A percentile compares a stretch with the other conserved stretches of the same genome.
These are phyloP conservation scores for Acronicta aceris DNA, from an alignment of 2,888 invertebrate species.

Conservation along the genomic window DNA sequence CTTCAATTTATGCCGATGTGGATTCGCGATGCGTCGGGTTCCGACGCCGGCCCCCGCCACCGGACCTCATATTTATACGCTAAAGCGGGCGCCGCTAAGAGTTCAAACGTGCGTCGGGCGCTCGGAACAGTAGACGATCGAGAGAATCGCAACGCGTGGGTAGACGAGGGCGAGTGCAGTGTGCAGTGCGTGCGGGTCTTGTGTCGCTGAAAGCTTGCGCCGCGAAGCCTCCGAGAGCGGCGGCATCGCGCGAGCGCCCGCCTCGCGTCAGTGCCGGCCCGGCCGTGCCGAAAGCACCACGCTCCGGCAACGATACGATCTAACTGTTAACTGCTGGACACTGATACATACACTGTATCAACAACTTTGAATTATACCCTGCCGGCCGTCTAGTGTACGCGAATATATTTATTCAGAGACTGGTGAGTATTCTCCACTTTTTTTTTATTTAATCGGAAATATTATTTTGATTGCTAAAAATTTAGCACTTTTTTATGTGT, in stretches of 20 bases:
- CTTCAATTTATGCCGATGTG: constrained; percentile 86
- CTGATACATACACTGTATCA: constrained; percentile 73
- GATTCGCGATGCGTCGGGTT: constrained; percentile 85
- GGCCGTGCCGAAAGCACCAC: constrained; percentile 87
- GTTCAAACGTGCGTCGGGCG: constrained; percentile 89
- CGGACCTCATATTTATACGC: constrained; percentile 88
- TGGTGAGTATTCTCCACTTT: constrained; percentile 74
- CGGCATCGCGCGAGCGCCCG: constrained; percentile 70
- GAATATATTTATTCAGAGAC: constrained; percentile 72
- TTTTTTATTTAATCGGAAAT: constrained; percentile 24
- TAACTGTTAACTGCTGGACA: constrained; percentile 75
- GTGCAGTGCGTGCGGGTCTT: constrained; percentile 88
- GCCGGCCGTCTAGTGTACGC: constrained; percentile 73
- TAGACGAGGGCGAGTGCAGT: constrained; percentile 88
- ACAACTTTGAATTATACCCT: constrained; percentile 66
- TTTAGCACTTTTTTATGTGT: not conserved
- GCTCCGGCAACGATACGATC: constrained; percentile 73
- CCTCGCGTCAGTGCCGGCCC: constrained; percentile 88
- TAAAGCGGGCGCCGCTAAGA: constrained; percentile 86
- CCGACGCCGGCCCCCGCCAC: constrained; percentile 87
- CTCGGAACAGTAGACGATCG: constrained; percentile 87
- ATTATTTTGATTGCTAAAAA: constrained; percentile 9
- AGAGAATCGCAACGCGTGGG: constrained; percentile 86
- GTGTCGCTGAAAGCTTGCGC: constrained; percentile 88
- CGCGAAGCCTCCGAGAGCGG: constrained; percentile 83